Percentiles rank a stretch among this genome's conserved stretches.
These are phyloP conservation scores for Gallinago paraguaiae DNA, from an alignment of 2,113 vertebrate species.

Conservation along the genomic window DNA sequence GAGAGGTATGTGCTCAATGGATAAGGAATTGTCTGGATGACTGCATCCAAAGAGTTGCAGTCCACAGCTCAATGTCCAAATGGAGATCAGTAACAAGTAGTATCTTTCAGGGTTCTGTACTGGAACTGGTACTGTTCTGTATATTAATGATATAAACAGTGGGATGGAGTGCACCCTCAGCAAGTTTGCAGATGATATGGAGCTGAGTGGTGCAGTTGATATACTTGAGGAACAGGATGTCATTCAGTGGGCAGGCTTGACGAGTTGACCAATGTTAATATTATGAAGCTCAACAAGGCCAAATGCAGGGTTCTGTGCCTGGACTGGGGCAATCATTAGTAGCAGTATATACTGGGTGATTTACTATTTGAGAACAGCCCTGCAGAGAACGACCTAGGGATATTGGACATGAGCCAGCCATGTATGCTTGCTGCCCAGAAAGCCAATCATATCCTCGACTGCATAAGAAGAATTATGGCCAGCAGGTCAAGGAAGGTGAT, in stretches of 20 bases:
- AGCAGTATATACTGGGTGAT: not conserved
- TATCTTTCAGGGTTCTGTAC: not conserved
- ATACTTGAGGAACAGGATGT: not conserved
- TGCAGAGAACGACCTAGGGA: not conserved
- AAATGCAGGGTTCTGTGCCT: not conserved
- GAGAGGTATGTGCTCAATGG: not conserved
- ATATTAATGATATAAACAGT: not conserved
- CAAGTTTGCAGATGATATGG: rapidly evolving
- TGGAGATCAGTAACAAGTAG: not conserved
- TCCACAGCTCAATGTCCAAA: not conserved
- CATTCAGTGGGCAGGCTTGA: not conserved
- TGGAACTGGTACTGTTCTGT: not conserved
- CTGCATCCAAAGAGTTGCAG: not conserved
- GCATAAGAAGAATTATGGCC: rapidly evolving
- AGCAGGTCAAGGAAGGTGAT: not conserved
- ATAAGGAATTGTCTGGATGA: not conserved
- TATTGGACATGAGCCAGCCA: not conserved
- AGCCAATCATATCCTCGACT: not conserved
- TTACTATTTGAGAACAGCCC: not conserved
- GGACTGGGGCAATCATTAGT: not conserved
- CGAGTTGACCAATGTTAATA: too few species aligned
- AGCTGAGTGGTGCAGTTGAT: not conserved
- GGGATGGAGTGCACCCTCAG: not conserved
- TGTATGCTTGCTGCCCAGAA: not conserved
- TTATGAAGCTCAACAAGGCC: not conserved